Conservation (phyloP, 2,113 vertebrate genomes). For the Silurus asotus region DNA sequence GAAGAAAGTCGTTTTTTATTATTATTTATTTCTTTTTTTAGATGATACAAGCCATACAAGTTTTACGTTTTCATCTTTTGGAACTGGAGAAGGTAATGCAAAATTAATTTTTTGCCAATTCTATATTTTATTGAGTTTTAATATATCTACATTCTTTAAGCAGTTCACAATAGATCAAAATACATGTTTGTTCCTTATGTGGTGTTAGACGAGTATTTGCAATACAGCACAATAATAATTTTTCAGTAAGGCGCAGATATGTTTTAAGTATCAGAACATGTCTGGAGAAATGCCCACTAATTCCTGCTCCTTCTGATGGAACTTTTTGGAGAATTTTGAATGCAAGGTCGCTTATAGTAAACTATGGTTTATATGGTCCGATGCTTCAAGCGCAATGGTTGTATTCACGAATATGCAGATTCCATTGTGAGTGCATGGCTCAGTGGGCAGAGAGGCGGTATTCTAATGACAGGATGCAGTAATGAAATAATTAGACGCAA, state of each 20-base stretch:
- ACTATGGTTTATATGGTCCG: conserved; percentile 41
- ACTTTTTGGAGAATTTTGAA: conserved; percentile 43
- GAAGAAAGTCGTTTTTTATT: neutral
- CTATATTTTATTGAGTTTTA: conserved; percentile 69
- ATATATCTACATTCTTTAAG: conserved; percentile 92
- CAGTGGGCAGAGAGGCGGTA: conserved; percentile 51
- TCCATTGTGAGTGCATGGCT: conserved; percentile 42
- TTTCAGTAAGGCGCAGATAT: conserved; percentile 56
- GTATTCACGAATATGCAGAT: neutral
- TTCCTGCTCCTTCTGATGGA: neutral
- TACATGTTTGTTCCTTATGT: conserved; percentile 86
- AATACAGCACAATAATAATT: conserved; percentile 85
- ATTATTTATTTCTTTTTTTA: conserved; percentile 70
- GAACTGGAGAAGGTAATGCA: conserved; percentile 98
- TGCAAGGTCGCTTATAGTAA: conserved; percentile 48
- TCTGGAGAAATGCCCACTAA: neutral
- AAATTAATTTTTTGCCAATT: conserved; percentile 66
- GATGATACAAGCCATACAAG: conserved; percentile 99
- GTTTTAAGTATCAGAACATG: neutral
- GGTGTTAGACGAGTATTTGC: conserved; percentile 84
- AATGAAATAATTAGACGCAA: conserved; percentile 83
- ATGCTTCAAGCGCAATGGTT: conserved; percentile 37
- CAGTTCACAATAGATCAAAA: conserved; percentile 91
- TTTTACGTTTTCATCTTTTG: conserved; percentile 99
- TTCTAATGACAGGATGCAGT: conserved; percentile 66